phyloP scores from a whole-genome alignment of 2,113 vertebrate species.

The Rhodinocichla rosea region DNA sequence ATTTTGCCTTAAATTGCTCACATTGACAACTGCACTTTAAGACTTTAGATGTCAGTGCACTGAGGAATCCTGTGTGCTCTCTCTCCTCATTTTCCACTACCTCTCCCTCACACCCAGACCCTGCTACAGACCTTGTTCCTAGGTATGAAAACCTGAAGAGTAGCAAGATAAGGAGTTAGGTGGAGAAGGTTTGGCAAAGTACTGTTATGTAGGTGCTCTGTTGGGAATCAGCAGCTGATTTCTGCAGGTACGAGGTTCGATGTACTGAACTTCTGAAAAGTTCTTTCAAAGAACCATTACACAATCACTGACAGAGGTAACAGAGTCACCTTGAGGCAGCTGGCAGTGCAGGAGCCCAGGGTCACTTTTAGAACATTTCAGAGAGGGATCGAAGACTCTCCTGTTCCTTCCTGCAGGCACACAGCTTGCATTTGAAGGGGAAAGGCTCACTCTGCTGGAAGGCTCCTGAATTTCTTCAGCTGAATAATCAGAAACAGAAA shows the following conservation, averaged over 20 bases:
- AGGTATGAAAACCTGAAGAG: neutral
- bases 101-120: neutral
- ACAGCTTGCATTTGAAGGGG: neutral
- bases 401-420: neutral
- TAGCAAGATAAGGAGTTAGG: neutral
- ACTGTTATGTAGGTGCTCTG: neutral
- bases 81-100: neutral
- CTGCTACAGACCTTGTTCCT: neutral
- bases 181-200: neutral
- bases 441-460: slow-evolving; percentile 26
- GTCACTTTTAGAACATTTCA: slow-evolving; percentile 76
- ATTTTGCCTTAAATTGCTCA: neutral
- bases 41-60: neutral
- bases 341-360: slow-evolving; percentile 65
- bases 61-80: neutral
- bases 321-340: slow-evolving; percentile 71
- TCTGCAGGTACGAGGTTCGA: neutral
- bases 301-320: neutral
- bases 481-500: neutral
- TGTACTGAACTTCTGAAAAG: neutral
- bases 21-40: neutral
- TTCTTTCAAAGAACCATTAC: neutral
- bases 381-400: neutral
- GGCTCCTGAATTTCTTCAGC: slow-evolving; percentile 7
- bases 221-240: neutral